Evolutionary conservation across 2,113 vertebrate genomes (phyloP).

Genomic region (Malurus melanocephalus): DNA sequence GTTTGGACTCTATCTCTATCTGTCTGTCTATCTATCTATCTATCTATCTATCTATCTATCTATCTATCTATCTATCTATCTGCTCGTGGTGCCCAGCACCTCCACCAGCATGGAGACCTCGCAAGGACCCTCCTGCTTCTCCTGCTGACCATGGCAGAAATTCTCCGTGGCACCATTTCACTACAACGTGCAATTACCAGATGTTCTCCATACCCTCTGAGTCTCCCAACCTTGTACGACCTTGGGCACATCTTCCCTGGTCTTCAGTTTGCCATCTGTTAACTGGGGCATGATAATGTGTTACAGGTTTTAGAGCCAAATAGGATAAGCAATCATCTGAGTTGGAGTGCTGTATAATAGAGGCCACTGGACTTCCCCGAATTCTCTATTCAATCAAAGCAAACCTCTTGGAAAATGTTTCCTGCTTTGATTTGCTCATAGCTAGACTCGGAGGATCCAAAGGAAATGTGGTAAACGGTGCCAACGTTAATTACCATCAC

Average conservation of each 20-base stretch:
- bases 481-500: constrained; percentile 8
- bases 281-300: constrained; percentile 49
- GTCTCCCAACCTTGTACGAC: neutral
- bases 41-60: too few relatives aligned
- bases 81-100: rapidly evolving
- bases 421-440: constrained; percentile 36
- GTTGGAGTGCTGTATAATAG: neutral
- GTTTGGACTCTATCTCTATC: neutral
- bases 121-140: neutral
- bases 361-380: constrained; percentile 32
- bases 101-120: neutral
- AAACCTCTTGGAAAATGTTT: constrained; percentile 23
- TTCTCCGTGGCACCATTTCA: neutral
- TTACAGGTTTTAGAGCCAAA: constrained; percentile 56
- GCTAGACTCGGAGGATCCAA: constrained; percentile 5
- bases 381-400: constrained; percentile 32
- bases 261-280: constrained; percentile 53
- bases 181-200: neutral
- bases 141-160: neutral
- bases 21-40: too few relatives aligned
- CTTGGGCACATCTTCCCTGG: constrained; percentile 41
- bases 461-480: neutral
- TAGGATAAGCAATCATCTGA: constrained; percentile 38
- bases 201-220: neutral
- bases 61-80: neutral